Conservation (phyloP, 2,113 vertebrate genomes). For the Cygnus atratus region DNA sequence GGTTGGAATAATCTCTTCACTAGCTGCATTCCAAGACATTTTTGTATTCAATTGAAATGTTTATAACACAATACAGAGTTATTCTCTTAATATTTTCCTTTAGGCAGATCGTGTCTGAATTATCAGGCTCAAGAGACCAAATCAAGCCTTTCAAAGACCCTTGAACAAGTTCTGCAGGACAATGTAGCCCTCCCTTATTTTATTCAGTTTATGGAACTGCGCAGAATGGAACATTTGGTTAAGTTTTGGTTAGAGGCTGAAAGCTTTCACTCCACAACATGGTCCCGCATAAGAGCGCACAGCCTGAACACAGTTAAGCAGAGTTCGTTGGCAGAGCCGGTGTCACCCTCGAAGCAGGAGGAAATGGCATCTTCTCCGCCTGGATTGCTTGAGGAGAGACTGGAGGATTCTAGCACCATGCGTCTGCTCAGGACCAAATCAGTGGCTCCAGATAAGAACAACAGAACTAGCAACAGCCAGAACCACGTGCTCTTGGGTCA, state of each 20-base stretch:
- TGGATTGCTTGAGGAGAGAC: slow-evolving; percentile 60
- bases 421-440: slow-evolving; percentile 14
- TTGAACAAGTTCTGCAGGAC: slow-evolving; percentile 92
- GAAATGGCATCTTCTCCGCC: slow-evolving; percentile 36
- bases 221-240: slow-evolving; percentile 89
- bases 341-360: slow-evolving; percentile 75
- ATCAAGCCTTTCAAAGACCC: slow-evolving; percentile 94
- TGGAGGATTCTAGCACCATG: slow-evolving; percentile 61
- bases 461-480: slow-evolving; percentile 53
- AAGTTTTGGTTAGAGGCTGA: slow-evolving; percentile 97
- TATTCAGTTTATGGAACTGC: slow-evolving; percentile 91
- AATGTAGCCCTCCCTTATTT: slow-evolving; percentile 90
- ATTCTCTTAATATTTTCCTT: neutral
- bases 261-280: slow-evolving; percentile 92
- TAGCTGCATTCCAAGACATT: neutral
- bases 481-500: slow-evolving; percentile 64
- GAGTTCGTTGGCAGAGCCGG: slow-evolving; percentile 92
- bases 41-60: rapidly evolving
- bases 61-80: neutral
- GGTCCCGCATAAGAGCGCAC: slow-evolving; percentile 93
- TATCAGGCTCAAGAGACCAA: slow-evolving; percentile 93
- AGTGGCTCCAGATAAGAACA: neutral
- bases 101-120: slow-evolving; percentile 95
- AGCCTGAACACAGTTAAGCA: slow-evolving; percentile 97
- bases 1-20: neutral